Conservation (phyloP, 2,888 invertebrate species). For the Sphaerophoria taeniata region DNA sequence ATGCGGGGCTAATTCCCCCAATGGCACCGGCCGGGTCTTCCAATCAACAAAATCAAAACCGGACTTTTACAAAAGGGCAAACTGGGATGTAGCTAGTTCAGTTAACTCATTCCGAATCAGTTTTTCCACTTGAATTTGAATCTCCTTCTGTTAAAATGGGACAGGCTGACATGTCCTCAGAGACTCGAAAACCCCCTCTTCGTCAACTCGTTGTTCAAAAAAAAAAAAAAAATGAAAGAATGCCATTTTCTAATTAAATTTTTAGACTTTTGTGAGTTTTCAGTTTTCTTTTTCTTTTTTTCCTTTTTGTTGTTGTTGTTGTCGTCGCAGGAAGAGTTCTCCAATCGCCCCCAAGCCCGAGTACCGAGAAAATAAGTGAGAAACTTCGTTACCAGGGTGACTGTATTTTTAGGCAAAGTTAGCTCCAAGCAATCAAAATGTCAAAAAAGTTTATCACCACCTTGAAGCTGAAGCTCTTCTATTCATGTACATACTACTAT, state of each 20-base stretch:
- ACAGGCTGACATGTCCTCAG: not conserved
- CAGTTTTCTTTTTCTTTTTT: conserved; percentile 2
- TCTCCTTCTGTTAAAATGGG: not conserved
- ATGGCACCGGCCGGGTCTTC: conserved; percentile 17
- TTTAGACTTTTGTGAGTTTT: conserved; percentile 55
- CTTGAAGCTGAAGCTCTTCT: conserved; percentile 23
- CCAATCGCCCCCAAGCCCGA: not conserved
- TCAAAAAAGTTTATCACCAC: conserved; percentile 44
- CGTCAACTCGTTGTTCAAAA: not conserved
- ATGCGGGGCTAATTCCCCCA: conserved; percentile 46
- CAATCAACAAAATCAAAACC: conserved; percentile 28
- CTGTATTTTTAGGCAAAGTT: conserved; percentile 57
- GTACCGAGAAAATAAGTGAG: not conserved
- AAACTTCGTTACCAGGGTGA: conserved; percentile 34
- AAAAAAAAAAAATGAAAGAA: conserved; percentile 21
- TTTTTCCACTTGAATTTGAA: conserved; percentile 51
- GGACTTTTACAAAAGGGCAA: not conserved
- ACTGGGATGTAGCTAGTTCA: conserved; percentile 15
- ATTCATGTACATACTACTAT: not conserved
- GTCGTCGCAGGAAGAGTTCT: not conserved
- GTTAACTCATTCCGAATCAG: conserved; percentile 40
- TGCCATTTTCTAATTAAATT: conserved; percentile 68
- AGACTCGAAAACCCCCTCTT: not conserved
- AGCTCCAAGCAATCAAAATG: conserved; percentile 64
- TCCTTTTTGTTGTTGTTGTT: not conserved